Base-by-base conservation (phyloP, 2,113 vertebrate genomes). In the Cheilinus undulatus region DNA sequence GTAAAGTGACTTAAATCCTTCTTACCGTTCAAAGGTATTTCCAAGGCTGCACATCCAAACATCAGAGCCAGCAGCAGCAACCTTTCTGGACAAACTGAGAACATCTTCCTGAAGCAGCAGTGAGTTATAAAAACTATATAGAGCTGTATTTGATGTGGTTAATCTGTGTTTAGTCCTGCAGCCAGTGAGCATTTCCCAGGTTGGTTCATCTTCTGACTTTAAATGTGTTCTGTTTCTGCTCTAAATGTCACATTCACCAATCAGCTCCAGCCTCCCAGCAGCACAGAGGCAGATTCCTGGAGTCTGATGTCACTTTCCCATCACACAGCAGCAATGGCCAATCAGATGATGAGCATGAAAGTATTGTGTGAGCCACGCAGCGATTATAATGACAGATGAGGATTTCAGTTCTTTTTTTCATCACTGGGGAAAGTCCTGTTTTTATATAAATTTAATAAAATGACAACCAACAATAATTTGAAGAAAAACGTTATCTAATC, bases 1-100 rank as follows among this genome's bases (percentile, higher is more conserved):
- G 13, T 38, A 1, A 12, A 14, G 36, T 34, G 32, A 34, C 32
- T 34, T 34, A 34, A 34, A 34, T 34, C 46, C 13, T 11, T 53
- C 78, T 84, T 68, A 88, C 86, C 61, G 72, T 86, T 88, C 5
- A 9, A 0, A 1, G 6, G 45, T 40, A 4, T 67, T 58, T 68
- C 67, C 5, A n/a, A 9, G 20, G 69, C 42, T 1, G 17, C 32
- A 0, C 17, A 19, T 10, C 38, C 71, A 4, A 38, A 76, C 7
- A 43, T 1, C 34, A 84, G 24, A n/a, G 64, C 1, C 28, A 73
- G 0, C 34, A 73, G 0, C 27, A 79, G 50, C 14, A 73, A 12
- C 7, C 10, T 30, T 22, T 57, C 34, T 6, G 23, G 28, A 59
- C 26, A 24, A 43, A 56, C 0, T 7, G 58, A 14, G 50, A 36